A percentile compares a stretch with the other conserved stretches of the same genome.
These are phyloP conservation scores for Atopsyche davidsoni DNA, from an alignment of 1,140 invertebrate species.

Conservation along the genomic window DNA sequence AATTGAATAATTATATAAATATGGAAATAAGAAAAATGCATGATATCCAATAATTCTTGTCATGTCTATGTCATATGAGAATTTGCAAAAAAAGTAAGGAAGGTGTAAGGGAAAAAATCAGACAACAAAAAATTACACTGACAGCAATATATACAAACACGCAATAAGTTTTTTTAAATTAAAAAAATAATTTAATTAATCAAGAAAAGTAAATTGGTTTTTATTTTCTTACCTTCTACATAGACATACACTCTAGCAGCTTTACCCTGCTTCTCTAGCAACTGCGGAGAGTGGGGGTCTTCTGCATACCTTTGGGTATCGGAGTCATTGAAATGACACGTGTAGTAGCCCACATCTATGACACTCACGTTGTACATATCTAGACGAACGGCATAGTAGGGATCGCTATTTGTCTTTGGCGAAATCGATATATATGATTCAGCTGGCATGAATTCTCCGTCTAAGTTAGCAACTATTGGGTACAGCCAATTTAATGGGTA, in stretches of 20 bases:
- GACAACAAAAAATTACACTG: not conserved
- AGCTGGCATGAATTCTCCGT: slow-evolving; percentile 32
- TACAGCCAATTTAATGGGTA: slow-evolving; percentile 43
- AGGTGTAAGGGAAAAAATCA: slow-evolving; percentile 9
- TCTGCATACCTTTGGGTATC: slow-evolving; percentile 29
- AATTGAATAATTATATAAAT: too few relatives aligned
- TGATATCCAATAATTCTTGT: too few relatives aligned
- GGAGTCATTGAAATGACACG: slow-evolving; percentile 45
- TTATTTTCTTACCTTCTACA: slow-evolving; percentile 56
- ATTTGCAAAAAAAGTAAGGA: slow-evolving; percentile 18
- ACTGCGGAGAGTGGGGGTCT: slow-evolving; percentile 31
- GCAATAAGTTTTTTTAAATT: not conserved
- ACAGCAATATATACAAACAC: not conserved
- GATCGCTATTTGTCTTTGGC: slow-evolving; percentile 34
- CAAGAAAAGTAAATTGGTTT: not conserved
- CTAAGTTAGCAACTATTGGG: slow-evolving; percentile 32
- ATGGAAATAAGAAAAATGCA: too few relatives aligned
- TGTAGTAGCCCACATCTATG: slow-evolving; percentile 55
- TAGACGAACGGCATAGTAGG: slow-evolving; percentile 39
- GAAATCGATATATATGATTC: slow-evolving; percentile 31
- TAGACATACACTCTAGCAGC: slow-evolving; percentile 57
- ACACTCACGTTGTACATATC: slow-evolving; percentile 40
- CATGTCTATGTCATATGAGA: not conserved
- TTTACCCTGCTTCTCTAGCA: slow-evolving; percentile 40
- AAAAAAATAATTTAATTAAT: not conserved